Percentiles rank a stretch among this genome's conserved stretches.
Conservation (phyloP, 37 sponge, comb jelly and placozoan species). For the Petrosia ficiformis region DNA sequence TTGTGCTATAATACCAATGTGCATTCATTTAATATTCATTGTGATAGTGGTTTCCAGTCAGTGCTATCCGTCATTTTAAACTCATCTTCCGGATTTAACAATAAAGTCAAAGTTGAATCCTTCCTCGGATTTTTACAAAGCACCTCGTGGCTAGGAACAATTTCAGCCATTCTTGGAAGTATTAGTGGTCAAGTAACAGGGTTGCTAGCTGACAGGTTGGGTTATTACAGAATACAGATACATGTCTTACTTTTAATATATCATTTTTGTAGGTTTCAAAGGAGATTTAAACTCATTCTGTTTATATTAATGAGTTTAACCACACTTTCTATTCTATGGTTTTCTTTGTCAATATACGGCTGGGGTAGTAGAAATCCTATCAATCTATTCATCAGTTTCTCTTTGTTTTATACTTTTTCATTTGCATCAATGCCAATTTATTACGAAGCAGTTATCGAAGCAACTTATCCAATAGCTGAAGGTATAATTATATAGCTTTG, state of each 20-base stretch:
- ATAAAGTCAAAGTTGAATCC: slow-evolving; percentile 14
- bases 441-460: slow-evolving; percentile 42
- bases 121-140: slow-evolving; percentile 26
- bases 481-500: slow-evolving; percentile 9
- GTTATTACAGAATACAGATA: too few species aligned
- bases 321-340: slow-evolving; percentile 22
- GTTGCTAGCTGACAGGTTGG: slow-evolving; percentile 32
- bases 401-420: slow-evolving; percentile 15
- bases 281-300: slow-evolving; percentile 28
- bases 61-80: slow-evolving; percentile 36
- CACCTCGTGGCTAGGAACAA: slow-evolving; percentile 37
- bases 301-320: slow-evolving; percentile 13
- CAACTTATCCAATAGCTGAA: slow-evolving; percentile 42
- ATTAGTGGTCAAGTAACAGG: slow-evolving; percentile 28
- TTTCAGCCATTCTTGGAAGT: slow-evolving; percentile 4
- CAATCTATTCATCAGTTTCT: slow-evolving; percentile 20
- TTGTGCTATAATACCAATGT: not conserved
- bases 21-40: not conserved
- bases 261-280: slow-evolving; percentile 23
- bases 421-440: slow-evolving; percentile 31
- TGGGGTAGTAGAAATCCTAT: slow-evolving; percentile 11
- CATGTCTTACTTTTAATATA: too few species aligned
- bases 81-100: slow-evolving; percentile 22
- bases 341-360: slow-evolving; percentile 34
- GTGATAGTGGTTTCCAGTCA: slow-evolving; percentile 26